Conservation (phyloP, 2,113 vertebrate genomes). For the Mus musculus region GRCm39 chr2:106628501-106629000, state of each 20-base stretch:
- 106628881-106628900: conserved; percentile 9
- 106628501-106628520: conserved; percentile 43
- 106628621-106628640: conserved; percentile 53
- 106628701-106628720: not conserved
- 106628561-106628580: conserved; percentile 29
- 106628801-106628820: not conserved
- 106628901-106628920: not conserved
- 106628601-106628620: conserved; percentile 6
- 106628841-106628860: not conserved
- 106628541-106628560: not conserved
- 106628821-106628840: not conserved
- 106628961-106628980: conserved; percentile 32
- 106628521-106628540: conserved; percentile 20
- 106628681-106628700: not conserved
- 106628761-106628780: not conserved
- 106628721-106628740: fast-evolving
- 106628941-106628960: not conserved
- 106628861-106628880: not conserved
- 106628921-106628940: conserved; percentile 4
- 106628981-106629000: conserved; percentile 56
- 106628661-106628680: not conserved
- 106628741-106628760: not conserved
- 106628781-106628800: not conserved
- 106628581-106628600: conserved; percentile 33
- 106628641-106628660: conserved; percentile 63